A percentile compares a stretch with the other conserved stretches of the same genome.
These are phyloP conservation scores for Falco concolor DNA, from an alignment of 2,797 vertebrate genomes.

Conservation along the genomic window DNA sequence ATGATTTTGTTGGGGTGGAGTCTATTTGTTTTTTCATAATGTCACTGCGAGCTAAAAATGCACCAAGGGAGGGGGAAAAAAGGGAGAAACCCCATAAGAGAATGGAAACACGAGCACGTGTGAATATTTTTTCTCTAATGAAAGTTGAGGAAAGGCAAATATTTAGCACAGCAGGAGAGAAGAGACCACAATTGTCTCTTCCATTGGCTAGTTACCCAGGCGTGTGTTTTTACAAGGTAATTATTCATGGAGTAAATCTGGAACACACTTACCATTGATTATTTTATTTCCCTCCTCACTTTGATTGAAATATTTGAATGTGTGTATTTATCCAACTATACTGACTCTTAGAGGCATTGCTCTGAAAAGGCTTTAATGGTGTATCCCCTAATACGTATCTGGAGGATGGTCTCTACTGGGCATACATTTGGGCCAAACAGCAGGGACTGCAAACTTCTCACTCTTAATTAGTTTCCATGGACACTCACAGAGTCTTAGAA, in stretches of 20 bases:
- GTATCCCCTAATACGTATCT: not conserved
- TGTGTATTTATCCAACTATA: not conserved
- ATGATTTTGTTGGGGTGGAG: not conserved
- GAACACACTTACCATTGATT: not conserved
- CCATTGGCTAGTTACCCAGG: not conserved
- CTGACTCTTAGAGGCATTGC: not conserved
- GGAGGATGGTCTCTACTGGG: not conserved
- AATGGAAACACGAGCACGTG: rapidly evolving
- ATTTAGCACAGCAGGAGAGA: not conserved
- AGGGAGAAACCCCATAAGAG: not conserved
- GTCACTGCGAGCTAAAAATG: not conserved
- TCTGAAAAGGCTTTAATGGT: not conserved
- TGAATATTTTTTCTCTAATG: not conserved
- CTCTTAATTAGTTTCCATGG: not conserved
- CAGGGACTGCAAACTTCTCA: not conserved
- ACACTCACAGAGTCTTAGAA: no score
- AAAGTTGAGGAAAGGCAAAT: not conserved
- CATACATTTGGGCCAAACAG: not conserved
- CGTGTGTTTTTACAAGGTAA: not conserved
- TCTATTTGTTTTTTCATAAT: not conserved
- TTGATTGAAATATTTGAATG: not conserved
- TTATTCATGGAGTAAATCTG: not conserved
- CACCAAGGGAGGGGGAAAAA: not conserved
- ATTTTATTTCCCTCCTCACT: not conserved
- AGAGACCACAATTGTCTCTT: not conserved